Evolutionary conservation across 2,113 vertebrate genomes (phyloP).

Genomic region (Eretmochelys imbricata): DNA sequence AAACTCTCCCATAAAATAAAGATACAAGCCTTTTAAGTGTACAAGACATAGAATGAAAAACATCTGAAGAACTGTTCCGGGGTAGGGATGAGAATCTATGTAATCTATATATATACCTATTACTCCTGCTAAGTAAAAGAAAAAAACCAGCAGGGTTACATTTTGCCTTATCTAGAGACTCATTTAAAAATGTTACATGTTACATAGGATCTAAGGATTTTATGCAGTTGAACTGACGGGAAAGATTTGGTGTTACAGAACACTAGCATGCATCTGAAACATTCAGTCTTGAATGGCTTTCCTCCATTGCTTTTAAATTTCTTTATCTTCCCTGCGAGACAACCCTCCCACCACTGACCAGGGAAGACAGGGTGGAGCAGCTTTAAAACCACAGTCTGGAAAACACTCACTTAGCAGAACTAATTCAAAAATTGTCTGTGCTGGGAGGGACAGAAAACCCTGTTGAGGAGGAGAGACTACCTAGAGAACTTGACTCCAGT

Average conservation of each 20-base stretch:
- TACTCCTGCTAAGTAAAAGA: neutral
- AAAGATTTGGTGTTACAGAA: conserved; percentile 24
- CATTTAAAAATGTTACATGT: conserved; percentile 8
- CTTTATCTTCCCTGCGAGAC: conserved; percentile 27
- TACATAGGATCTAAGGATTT: conserved; percentile 44
- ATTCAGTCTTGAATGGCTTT: conserved; percentile 17
- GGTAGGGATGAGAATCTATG: neutral
- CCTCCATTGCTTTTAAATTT: conserved; percentile 14
- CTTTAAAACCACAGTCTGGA: neutral
- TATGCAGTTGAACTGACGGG: conserved; percentile 1
- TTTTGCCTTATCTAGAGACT: conserved; percentile 36
- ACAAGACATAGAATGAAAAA: conserved; percentile 11
- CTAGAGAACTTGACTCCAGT: neutral
- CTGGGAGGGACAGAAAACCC: neutral
- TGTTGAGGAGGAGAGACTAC: neutral
- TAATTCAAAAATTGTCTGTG: neutral
- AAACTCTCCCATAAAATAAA: conserved; percentile 9
- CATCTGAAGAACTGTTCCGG: neutral
- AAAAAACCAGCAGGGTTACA: neutral
- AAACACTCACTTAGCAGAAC: neutral
- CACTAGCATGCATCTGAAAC: conserved; percentile 34
- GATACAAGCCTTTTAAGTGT: neutral
- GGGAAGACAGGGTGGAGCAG: conserved; percentile 30
- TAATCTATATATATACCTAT: neutral
- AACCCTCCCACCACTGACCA: conserved; percentile 40